Evolutionary conservation across 2,888 invertebrate species (phyloP).

Genomic region (Chloroclysta siterata): DNA sequence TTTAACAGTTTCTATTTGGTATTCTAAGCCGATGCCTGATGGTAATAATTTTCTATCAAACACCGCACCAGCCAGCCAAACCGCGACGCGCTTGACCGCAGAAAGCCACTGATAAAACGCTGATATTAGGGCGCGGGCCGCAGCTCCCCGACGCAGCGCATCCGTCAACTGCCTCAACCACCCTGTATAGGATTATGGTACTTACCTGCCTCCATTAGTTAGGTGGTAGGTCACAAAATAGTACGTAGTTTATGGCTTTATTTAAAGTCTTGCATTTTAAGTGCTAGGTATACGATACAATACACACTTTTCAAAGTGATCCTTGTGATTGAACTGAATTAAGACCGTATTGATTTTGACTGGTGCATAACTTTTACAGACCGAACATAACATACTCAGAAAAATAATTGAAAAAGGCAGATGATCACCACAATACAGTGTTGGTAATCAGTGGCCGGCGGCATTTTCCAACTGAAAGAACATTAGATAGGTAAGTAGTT

Average conservation of each 20-base stretch:
- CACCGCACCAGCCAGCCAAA: slow-evolving; percentile 32
- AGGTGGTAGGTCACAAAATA: background rate
- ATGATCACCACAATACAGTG: too few species aligned
- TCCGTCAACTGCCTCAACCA: slow-evolving; percentile 62
- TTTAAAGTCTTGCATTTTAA: too few species aligned
- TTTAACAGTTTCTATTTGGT: background rate
- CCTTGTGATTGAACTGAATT: too few species aligned
- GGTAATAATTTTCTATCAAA: slow-evolving; percentile 21
- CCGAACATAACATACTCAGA: too few species aligned
- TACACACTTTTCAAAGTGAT: too few species aligned
- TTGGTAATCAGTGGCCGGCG: too few species aligned
- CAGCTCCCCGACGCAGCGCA: slow-evolving; percentile 54
- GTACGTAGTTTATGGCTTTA: background rate
- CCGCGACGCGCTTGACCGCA: slow-evolving; percentile 50
- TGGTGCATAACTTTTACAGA: too few species aligned
- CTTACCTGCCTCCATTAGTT: slow-evolving; percentile 15
- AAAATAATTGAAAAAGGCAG: too few species aligned
- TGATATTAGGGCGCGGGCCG: slow-evolving; percentile 73
- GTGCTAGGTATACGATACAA: too few species aligned
- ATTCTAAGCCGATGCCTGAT: background rate
- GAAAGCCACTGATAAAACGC: slow-evolving; percentile 76
- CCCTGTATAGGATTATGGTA: slow-evolving; percentile 22
- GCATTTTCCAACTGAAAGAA: too few species aligned
- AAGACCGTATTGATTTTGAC: too few species aligned
- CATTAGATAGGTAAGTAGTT: too few species aligned